A percentile compares a stretch with the other conserved stretches of the same genome.
Evolutionary conservation across 92 coral and sea anemone species (phyloP).

Genomic region (Palythoa grandis): DNA sequence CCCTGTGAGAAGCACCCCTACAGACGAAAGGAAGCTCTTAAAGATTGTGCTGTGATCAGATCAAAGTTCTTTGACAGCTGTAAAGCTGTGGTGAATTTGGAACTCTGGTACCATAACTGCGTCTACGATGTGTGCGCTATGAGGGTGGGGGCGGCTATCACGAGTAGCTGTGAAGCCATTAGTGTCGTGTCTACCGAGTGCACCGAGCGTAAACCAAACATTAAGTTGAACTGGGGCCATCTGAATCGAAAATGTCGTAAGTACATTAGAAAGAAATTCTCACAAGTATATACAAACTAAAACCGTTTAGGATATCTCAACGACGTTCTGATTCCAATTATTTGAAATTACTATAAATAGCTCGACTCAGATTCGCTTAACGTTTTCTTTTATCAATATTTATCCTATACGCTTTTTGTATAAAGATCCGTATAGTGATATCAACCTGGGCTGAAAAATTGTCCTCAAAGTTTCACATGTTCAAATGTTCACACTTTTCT

Average conservation of each 20-base stretch:
- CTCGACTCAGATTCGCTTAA: no score
- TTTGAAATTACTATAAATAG: no score
- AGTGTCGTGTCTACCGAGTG: slow-evolving; percentile 42
- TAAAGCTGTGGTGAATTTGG: slow-evolving; percentile 22
- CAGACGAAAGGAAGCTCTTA: slow-evolving; percentile 33
- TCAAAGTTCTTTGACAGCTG: slow-evolving; percentile 26
- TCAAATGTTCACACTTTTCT: no score
- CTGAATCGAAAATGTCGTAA: slow-evolving; percentile 47
- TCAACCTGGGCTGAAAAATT: no score
- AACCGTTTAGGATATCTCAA: no score
- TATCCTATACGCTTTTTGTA: no score
- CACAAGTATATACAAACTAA: no score
- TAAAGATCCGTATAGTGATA: no score
- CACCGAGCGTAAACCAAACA: slow-evolving; percentile 4
- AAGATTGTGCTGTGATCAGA: slow-evolving; percentile 48
- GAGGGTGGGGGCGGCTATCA: neutral
- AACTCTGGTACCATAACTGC: slow-evolving; percentile 40
- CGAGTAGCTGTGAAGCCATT: slow-evolving; percentile 51
- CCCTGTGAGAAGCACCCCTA: slow-evolving; percentile 48
- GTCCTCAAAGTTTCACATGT: no score
- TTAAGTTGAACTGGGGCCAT: slow-evolving; percentile 45
- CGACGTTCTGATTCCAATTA: no score
- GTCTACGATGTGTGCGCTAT: slow-evolving; percentile 48
- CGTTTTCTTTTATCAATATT: no score
- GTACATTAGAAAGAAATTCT: neutral